Percentiles rank a stretch among this genome's conserved stretches.
Conservation (phyloP, 2,797 vertebrate genomes). For the Muraenolepis orangiensis region DNA sequence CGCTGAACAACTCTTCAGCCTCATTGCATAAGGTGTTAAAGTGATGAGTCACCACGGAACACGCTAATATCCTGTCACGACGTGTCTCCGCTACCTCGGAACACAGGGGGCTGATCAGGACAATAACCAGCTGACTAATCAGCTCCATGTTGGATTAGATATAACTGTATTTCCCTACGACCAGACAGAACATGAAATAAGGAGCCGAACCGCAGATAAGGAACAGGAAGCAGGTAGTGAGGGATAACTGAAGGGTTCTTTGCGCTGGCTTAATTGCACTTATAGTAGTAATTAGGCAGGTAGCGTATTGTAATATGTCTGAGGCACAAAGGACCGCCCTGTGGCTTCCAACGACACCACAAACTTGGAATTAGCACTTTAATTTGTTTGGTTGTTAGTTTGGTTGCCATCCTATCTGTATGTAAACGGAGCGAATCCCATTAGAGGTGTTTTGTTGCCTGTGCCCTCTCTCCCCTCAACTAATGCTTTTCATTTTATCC, state of each 20-base stretch:
- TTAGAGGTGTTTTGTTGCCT: neutral
- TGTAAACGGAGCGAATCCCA: neutral
- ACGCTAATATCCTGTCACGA: slow-evolving; percentile 56
- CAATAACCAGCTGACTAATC: slow-evolving; percentile 54
- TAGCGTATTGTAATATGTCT: slow-evolving; percentile 11
- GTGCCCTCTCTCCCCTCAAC: neutral
- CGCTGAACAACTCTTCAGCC: neutral
- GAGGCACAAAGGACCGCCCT: slow-evolving; percentile 15
- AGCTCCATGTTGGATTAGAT: slow-evolving; percentile 38
- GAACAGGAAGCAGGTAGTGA: slow-evolving; percentile 17
- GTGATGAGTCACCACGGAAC: slow-evolving; percentile 25
- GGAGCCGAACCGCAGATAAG: slow-evolving; percentile 13
- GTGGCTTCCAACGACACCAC: neutral
- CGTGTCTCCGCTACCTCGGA: slow-evolving; percentile 39
- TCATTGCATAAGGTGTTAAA: neutral
- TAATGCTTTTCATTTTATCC: neutral
- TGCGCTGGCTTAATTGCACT: slow-evolving; percentile 18
- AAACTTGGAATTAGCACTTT: neutral
- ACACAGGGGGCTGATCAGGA: slow-evolving; percentile 36
- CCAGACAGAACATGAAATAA: slow-evolving; percentile 28
- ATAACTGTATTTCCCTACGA: slow-evolving; percentile 30
- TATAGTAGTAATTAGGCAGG: slow-evolving; percentile 44
- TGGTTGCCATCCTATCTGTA: neutral
- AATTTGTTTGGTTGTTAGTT: too few relatives aligned
- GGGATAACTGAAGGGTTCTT: slow-evolving; percentile 14